Evolutionary conservation across 2,888 invertebrate genomes (phyloP), one percentile per base, ranked within the genome.

Genomic region (Limnephilus lunatus): DNA sequence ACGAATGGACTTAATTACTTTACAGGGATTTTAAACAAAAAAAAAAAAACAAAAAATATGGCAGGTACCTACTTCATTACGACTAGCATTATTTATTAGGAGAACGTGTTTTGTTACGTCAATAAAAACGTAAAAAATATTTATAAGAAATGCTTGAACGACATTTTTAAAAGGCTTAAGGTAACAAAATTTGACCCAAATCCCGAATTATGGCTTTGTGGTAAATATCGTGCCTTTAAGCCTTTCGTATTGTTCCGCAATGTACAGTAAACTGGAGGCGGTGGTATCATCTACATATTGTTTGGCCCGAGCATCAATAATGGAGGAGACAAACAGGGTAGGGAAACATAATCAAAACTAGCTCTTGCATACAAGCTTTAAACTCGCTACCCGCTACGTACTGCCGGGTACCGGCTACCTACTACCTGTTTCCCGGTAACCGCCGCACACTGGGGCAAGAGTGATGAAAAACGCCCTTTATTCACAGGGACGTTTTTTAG

Each of bases 261-360:
- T 25, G 32, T 32, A 35, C 1, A 83, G n/a, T 68, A n/a, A 25
- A 68, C 5, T 32, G 25, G 25, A 25, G 32, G 31, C 15, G 35
- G 39, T 39, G 39, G 39, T 39, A 83, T 83, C 83, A 35, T 83
- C 31, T 32, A 82, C 35, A 35, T 4, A 83, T 83, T 35, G 35
- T 35, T 83, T 11, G 35, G 25, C 83, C 9, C 30, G 86, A 30
- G 53, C 86, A 86, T 86, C 86, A 86, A 86, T 86, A 86, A 48
- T 86, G 86, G 86, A 86, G 11, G 15, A 44, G 39, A 86, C 86
- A 86, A 86, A 86, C 86, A 86, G 5, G 53, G 48, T 12, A 31
- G 48, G 30, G n/a, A 86, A 86, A 86, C 48, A 48, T 44, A 86
- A 86, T 86, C 86, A 86, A 48, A 86, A 86, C 86, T 86, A 86